Base-by-base conservation (phyloP, 2,888 invertebrate genomes). In the Metacarcinus magister region DNA sequence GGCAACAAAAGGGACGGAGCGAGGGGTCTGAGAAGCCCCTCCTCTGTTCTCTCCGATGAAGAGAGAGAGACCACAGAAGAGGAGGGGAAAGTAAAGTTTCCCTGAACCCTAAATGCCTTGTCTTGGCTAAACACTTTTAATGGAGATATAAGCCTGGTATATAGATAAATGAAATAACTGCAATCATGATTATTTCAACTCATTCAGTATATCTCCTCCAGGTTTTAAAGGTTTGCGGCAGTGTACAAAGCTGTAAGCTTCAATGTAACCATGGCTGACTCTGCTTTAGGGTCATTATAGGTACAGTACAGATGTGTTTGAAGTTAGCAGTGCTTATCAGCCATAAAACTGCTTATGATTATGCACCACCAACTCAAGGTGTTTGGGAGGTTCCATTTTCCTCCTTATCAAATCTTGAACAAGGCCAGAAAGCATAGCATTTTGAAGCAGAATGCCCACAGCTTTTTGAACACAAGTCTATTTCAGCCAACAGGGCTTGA, bases 191-290 rank as follows among this genome's bases (percentile, higher is more conserved):
- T 82, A 16, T 54, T 54, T 7, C 2, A 43, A 43, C 23, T 39
- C 10, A 93, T n/a, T 93, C 28, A 90, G 89, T 93, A 67, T 67
- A 28, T 95, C 92, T 90, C 93, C 93, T 93, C n/a, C 95, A 95
- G 95, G 93, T 93, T n/a, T 67, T 93, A 95, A 93, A 32, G 93
- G 92, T 75, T 95, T 87, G 67, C 60, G 93, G 60, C 46, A 95
- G 95, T 44, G 44, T 44, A 95, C 95, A 89, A 95, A 93, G 91
- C 95, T 93, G 95, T 95, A 95, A 67, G 90, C 95, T 43, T 92
- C 94, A 90, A 43, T 32, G 89, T 89, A 60, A 44, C 43, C 90
- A 87, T 94, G 94, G 92, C 95, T 95, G 92, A 48, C 87, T 82
- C 28, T 60, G 93, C 89, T 54, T 23, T 90, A 82, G 48, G 82